Evolutionary conservation across 2,797 vertebrate genomes (phyloP).

Genomic region (Smutsia temminckii): DNA sequence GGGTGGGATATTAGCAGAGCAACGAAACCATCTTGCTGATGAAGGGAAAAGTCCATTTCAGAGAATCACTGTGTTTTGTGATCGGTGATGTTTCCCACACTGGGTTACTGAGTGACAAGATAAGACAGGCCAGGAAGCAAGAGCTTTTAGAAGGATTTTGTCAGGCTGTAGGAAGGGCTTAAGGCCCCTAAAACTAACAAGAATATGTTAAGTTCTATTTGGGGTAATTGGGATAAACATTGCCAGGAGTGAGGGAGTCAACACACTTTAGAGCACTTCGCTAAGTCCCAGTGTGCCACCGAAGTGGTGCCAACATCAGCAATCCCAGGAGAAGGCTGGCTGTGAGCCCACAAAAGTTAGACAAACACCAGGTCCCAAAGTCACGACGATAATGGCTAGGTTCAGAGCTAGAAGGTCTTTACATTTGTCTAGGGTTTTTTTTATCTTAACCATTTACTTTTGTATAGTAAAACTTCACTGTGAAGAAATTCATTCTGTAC

Average conservation of each 20-base stretch:
- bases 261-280: neutral
- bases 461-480: neutral
- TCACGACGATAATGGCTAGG: accelerated
- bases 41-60: too few relatives aligned
- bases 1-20: neutral
- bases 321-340: neutral
- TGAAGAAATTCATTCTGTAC: neutral
- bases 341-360: neutral
- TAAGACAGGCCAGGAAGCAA: slow-evolving; percentile 48
- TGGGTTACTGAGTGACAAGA: neutral
- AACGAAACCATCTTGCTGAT: neutral
- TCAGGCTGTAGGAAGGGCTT: slow-evolving; percentile 19
- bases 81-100: neutral
- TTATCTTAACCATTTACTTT: neutral
- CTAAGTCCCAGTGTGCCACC: neutral
- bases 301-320: neutral
- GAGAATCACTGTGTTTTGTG: accelerated
- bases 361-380: neutral
- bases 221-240: slow-evolving; percentile 62
- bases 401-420: neutral
- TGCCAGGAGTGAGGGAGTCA: slow-evolving; percentile 6
- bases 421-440: neutral
- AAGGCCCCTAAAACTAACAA: slow-evolving; percentile 41
- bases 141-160: slow-evolving; percentile 40
- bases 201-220: slow-evolving; percentile 34